phyloP scores from a whole-genome alignment of 2,113 vertebrate genomes.

The Laticauda colubrina region DNA sequence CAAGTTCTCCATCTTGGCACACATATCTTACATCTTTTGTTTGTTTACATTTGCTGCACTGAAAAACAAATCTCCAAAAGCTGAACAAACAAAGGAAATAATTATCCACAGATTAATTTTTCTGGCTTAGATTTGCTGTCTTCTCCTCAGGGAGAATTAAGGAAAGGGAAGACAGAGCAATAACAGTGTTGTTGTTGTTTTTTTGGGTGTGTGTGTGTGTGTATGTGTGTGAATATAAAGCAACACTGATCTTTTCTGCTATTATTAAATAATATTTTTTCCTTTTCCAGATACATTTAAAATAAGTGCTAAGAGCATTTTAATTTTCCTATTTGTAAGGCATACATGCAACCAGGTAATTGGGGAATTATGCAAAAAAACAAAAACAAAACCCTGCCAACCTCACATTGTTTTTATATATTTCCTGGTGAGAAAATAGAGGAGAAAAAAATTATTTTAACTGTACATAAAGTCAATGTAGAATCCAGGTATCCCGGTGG shows the following conservation, averaged over 20 bases:
- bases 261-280: neutral
- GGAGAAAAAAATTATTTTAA: neutral
- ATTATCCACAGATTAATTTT: neutral
- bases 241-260: neutral
- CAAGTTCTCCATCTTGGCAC: neutral
- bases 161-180: neutral
- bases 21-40: neutral
- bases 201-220: neutral
- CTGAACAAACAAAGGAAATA: neutral
- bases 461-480: neutral
- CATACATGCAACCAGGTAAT: neutral
- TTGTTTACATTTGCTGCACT: neutral
- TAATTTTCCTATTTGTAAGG: neutral
- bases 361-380: neutral
- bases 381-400: neutral
- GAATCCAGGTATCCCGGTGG: no score
- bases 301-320: neutral
- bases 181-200: neutral
- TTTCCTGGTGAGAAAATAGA: neutral
- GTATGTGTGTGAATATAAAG: neutral
- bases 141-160: neutral
- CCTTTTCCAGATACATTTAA: neutral
- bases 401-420: neutral
- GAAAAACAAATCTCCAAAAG: neutral
- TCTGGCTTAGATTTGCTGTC: neutral